Conservation (phyloP, 2,888 invertebrate genomes). For the Calephelis perditalis region DNA sequence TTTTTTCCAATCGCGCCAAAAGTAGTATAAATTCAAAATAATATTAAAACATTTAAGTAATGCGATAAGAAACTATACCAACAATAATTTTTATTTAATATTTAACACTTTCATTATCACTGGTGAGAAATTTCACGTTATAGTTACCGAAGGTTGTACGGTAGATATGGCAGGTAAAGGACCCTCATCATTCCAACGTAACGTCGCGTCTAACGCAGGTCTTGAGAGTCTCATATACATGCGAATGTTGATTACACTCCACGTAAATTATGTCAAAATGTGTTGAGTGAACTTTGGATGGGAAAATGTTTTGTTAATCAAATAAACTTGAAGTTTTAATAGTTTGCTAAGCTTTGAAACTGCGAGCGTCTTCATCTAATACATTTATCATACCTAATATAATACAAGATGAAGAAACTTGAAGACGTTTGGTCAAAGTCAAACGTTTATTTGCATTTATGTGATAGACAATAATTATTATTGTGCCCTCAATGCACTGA, state of each 20-base stretch:
- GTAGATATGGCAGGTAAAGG: constrained; percentile 4
- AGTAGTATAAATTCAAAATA: too few relatives aligned
- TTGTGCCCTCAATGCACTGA: too few relatives aligned
- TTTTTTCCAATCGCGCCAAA: too few relatives aligned
- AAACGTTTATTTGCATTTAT: too few relatives aligned
- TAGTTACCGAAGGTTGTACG: background rate
- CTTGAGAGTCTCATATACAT: constrained; percentile 8
- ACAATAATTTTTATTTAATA: background rate
- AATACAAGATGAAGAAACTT: too few relatives aligned
- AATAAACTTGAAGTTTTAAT: background rate
- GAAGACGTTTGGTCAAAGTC: too few relatives aligned
- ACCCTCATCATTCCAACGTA: constrained; percentile 1
- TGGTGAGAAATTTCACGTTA: background rate
- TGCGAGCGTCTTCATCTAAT: too few relatives aligned
- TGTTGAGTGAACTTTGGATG: background rate
- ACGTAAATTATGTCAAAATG: background rate
- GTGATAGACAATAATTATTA: too few relatives aligned
- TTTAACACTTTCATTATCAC: background rate
- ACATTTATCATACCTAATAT: too few relatives aligned
- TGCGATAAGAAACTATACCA: too few relatives aligned
- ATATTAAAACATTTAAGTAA: too few relatives aligned
- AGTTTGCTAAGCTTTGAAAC: too few relatives aligned
- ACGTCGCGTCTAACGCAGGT: constrained; percentile 5
- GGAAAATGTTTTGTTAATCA: constrained; percentile 3
- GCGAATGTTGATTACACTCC: background rate